Base-by-base conservation (phyloP, 35 echinoderm and acorn worm genomes). In the Lytechinus pictus region DNA sequence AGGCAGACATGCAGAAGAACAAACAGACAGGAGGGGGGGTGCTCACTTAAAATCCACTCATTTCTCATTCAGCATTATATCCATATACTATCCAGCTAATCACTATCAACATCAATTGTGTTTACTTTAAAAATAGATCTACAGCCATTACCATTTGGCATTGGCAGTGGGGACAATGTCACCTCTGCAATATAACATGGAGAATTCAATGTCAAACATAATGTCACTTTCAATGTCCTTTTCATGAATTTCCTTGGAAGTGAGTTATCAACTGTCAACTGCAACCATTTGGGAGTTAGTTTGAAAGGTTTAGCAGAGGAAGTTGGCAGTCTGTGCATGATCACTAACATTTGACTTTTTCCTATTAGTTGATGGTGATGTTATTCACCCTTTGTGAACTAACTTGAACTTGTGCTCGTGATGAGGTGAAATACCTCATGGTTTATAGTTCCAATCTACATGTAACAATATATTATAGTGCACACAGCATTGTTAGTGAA, bases 211-310 rank as follows among this genome's bases (percentile, higher is more conserved):
- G 66, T 24, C 66, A 79, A 79, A 24, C n/a, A 7, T 16, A 24
- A 79, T 79, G 66, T 79, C 66, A 79, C 19, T 79, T 79, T 79
- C 66, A 79, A 79, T 79, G 66, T 79, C 66, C 66, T 79, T 79
- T 79, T 24, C 66, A 79, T 79, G 66, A 24, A 79, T 79, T 79
- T 79, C 66, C 66, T 24, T 79, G 2, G 33, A 79, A 79, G 19
- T 79, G 66, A 79, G 66, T 79, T 79, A 79, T 79, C 66, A 79
- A 79, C n/a, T 79, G 19, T 79, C 66, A 24, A 79, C 66, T 79
- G 66, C 66, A 24, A 79, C 66, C 66, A 24, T 79, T 79, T 79
- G 66, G 66, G 66, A 24, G 66, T 79, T 79, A 14, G 66, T 24
- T 24, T 58, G 56, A 58, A 58, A 9, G 66, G 66, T 79, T 79